Base-by-base conservation (phyloP, 2,797 vertebrate genomes). In the Gambelia wislizenii region DNA sequence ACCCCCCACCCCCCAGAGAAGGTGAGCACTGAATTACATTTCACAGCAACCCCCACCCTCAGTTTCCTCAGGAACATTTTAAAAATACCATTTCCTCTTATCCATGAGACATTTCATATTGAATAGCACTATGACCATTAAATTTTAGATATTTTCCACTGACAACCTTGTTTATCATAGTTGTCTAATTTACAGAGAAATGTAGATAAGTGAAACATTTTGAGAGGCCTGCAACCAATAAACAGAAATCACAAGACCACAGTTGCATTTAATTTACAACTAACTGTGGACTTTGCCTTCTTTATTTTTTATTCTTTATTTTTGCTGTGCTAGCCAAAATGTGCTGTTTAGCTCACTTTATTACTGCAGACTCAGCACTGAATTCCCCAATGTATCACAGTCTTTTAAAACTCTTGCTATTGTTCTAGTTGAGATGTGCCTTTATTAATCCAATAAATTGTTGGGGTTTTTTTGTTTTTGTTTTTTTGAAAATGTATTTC, bases 201-300 rank as follows among this genome's bases (percentile, higher is more conserved):
- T 44, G 6, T 91, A 94, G 91, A 91, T 94, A 94, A 90, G 39
- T 49, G 33, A 95, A 93, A 89, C 92, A 91, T 89, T 94, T 95
- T 86, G 92, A 94, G 91, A 93, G 85, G 70, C 89, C 93, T 95
- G 91, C 89, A 94, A 96, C 92, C 94, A 95, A 92, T 89, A 87
- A 91, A 87, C 93, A 94, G 87, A 86, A 82, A 93, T 90, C 87
- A 90, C 89, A 93, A 90, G 87, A 89, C 82, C 91, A 77, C 67
- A 86, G 70, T 89, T 93, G 89, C 83, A 92, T 92, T 94, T 87
- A 91, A 94, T 94, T 95, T 96, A 89, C 79, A 84, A 69, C 78
- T 76, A 59, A 72, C 54, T 83, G 76, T 74, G 74, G 67, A 77
- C 75, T 89, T 86, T 87, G 70, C 56, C 44, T 64, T 85, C 33